Evolutionary conservation across 2,888 invertebrate genomes (phyloP), one percentile per base, ranked within the genome.

Genomic region (Dicyrtoma fusca): DNA sequence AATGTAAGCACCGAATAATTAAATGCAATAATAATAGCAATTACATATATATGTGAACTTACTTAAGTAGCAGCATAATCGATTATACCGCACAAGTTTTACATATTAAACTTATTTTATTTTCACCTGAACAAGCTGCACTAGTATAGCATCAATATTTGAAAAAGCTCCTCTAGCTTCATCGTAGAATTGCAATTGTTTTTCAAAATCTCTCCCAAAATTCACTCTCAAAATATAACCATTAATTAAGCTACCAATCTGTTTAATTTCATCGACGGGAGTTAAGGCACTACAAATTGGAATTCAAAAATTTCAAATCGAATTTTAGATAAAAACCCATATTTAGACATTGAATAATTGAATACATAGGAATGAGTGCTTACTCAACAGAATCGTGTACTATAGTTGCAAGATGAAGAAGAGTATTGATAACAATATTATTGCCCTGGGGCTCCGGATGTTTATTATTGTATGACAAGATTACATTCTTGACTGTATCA

Each of bases 341-440:
- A 26, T 34, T 26, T 42, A 44, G 47, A 59, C 19, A 17, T 10
- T 47, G n/a, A 26, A 44, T 25, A 45, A 55, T 6, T 21, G 21
- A 11, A 21, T 6, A 17, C 14, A 4, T 51, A 26, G 13, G 5
- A 19, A 19, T 59, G 63, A 63, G 66, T 6, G 85, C 87, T 84
- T 86, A 94, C 94, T 92, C 95, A 62, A 97, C 92, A 4, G 92
- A 94, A 84, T 98, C 96, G 83, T 98, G 97, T 81, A 98, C 87
- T 77, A 92, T 90, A 82, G 91, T 90, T 81, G 94, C 92, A 14
- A 97, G 87, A 82, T 92, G 92, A 90, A 95, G 92, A 62, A 97
- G 85, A 69, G 93, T 91, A 82, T 93, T 92, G 70, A 92, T 92
- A 65, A 95, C 89, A 47, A 96, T 91, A 34, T 92, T 92, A 84